Percentiles rank a stretch among this genome's conserved stretches.
phyloP scores from a whole-genome alignment of 2,888 invertebrate species.

The Galerucella nymphaeae region DNA sequence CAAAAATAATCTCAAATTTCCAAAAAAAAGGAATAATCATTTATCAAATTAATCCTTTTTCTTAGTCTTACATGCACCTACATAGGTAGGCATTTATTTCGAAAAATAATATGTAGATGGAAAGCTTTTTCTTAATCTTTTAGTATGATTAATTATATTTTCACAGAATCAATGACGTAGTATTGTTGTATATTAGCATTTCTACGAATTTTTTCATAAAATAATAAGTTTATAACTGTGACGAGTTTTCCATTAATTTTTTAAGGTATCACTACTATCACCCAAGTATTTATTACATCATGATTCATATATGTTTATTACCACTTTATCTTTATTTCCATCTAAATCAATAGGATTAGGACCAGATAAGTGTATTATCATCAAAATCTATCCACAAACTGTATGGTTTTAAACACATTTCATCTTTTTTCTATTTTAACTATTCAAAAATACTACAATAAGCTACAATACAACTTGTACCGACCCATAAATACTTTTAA shows the following conservation, averaged over 20 bases:
- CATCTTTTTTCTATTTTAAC: too few species aligned
- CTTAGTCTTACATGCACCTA: too few species aligned
- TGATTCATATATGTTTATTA: slow-evolving; percentile 2
- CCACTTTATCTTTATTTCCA: slow-evolving; percentile 3
- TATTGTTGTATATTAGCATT: not conserved
- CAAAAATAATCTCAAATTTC: too few species aligned
- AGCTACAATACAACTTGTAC: too few species aligned
- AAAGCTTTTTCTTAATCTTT: too few species aligned
- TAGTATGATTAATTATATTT: not conserved
- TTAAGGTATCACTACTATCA: not conserved
- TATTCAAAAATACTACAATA: too few species aligned
- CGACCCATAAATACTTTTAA: too few species aligned
- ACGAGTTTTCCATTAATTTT: not conserved
- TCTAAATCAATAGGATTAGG: not conserved
- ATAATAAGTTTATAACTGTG: not conserved
- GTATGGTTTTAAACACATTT: too few species aligned
- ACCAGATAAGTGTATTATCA: not conserved
- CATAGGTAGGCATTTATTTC: not conserved
- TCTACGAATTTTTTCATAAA: not conserved
- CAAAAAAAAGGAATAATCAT: too few species aligned
- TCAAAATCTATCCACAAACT: not conserved
- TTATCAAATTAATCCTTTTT: too few species aligned
- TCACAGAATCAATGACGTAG: not conserved
- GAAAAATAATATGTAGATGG: too few species aligned
- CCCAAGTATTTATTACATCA: not conserved